Base-by-base conservation (phyloP, 1,140 invertebrate species). In the Mizuhopecten yessoensis region DNA sequence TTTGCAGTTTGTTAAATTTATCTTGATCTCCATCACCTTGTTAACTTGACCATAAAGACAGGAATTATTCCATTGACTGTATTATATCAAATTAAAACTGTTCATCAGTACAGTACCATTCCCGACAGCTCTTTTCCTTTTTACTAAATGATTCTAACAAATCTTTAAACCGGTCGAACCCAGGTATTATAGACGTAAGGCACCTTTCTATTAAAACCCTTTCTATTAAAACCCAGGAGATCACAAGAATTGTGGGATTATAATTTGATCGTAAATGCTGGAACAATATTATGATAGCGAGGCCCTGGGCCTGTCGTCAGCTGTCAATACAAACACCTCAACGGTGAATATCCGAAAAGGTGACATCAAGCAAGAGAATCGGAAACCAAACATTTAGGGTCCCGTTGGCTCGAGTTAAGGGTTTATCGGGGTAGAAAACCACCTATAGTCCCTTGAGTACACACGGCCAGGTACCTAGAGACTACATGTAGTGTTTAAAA, bases 221-320 rank as follows among this genome's bases (percentile, higher is more conserved):
- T 29, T 75, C 57, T n/a, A 29, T 75, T 75, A 75, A 75, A 75
- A 29, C 29, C n/a, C 0, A 7, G 5, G 57, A 75, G 57, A 29
- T 75, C 57, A 75, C 57, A 29, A n/a, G 57, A 75, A 75, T 75
- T 75, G 23, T 75, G 57, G 23, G 57, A 75, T 75, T 75, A 75
- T 13, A 13, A 29, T 29, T 75, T 75, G 57, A 75, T 17, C n/a
- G 57, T 75, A 75, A 75, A 75, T 75, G 57, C 57, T 75, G 57
- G 57, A 75, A 75, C 57, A 75, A 75, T 75, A 75, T 75, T 75
- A 29, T 75, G 23, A 75, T 75, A 75, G 57, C 29, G 23, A 75
- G 57, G 57, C 57, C 57, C 57, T 29, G 3, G 29, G 9, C 17
- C 57, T 17, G 5, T 5, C 11, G n/a, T n/a, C 57, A 75, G 57